These are phyloP conservation scores for Hyla sarda DNA, from an alignment of 2,113 vertebrate species.

Conservation along the genomic window DNA sequence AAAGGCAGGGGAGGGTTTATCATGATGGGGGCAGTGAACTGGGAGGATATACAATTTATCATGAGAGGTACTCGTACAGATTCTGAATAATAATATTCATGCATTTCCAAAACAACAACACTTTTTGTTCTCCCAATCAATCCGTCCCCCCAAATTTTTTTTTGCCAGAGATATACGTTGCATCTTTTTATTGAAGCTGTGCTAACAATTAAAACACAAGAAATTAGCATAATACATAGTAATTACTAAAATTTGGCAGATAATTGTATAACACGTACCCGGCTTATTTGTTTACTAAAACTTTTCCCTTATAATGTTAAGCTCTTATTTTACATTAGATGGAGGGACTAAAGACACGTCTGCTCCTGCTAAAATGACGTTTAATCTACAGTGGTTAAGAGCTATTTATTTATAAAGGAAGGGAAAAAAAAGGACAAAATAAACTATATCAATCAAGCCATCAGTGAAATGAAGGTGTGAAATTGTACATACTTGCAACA, in stretches of 20 bases:
- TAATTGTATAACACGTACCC: not conserved
- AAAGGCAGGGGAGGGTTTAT: no score
- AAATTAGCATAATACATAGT: constrained; percentile 37
- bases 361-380: not conserved
- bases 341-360: not conserved
- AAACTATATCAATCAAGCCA: not conserved
- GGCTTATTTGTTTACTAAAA: constrained; percentile 27
- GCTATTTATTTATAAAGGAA: not conserved
- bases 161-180: constrained; percentile 12
- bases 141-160: not conserved
- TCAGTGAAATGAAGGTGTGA: no score
- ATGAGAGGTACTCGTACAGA: no score
- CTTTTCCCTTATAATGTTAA: not conserved
- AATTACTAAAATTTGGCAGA: constrained; percentile 30
- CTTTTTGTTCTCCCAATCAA: constrained; percentile 35
- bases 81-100: not conserved
- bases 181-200: not conserved
- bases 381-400: not conserved
- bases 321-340: not conserved
- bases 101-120: not conserved
- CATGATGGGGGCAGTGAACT: no score
- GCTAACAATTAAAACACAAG: constrained; percentile 18
- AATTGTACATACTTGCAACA: not conserved
- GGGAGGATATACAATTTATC: no score
- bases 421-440: not conserved